These are phyloP conservation scores for Catharus fuscescens DNA, from an alignment of 2,113 vertebrate genomes.

Conservation along the genomic window DNA sequence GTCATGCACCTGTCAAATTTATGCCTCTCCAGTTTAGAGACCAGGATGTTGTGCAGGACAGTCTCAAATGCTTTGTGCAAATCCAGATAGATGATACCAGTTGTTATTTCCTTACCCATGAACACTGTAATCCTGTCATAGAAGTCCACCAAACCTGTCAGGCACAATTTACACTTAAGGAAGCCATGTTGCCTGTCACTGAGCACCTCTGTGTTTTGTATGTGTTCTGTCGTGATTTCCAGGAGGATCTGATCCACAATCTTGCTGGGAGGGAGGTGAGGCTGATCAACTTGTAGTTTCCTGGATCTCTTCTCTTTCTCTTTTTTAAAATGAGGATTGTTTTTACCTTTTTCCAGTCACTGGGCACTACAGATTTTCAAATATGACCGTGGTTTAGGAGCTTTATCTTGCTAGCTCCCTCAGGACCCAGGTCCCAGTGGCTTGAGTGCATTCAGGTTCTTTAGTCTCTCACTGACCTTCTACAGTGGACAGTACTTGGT, in stretches of 20 bases:
- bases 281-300: background rate
- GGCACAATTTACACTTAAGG: background rate
- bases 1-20: background rate
- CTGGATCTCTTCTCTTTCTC: background rate
- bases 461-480: background rate
- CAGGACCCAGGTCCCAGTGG: background rate
- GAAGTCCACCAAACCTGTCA: background rate
- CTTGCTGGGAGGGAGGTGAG: background rate
- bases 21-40: background rate
- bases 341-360: background rate
- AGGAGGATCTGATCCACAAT: background rate
- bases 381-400: background rate
- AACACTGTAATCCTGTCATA: fast-evolving
- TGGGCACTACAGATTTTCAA: background rate
- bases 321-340: background rate
- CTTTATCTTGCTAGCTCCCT: background rate
- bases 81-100: background rate
- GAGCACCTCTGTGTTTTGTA: background rate
- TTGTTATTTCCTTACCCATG: background rate
- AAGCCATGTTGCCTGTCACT: background rate
- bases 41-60: background rate
- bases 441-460: background rate
- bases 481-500: background rate
- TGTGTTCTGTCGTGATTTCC: background rate
- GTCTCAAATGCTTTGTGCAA: background rate